Evolutionary conservation across 2,113 vertebrate species (phyloP).

Genomic region (Dinomys branickii): DNA sequence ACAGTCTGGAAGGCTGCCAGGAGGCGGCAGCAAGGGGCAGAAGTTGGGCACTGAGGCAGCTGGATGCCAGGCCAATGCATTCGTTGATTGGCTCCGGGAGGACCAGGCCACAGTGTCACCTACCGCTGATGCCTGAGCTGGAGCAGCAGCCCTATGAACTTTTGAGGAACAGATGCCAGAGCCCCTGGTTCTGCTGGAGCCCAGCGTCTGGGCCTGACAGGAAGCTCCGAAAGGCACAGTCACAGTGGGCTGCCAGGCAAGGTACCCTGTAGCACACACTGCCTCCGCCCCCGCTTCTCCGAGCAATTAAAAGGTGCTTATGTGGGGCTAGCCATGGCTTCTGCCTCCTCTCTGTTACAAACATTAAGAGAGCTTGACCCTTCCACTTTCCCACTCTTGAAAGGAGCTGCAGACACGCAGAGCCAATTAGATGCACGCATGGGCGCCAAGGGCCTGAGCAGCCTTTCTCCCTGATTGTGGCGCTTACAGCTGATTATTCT

Average conservation of each 20-base stretch:
- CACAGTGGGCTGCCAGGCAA: neutral
- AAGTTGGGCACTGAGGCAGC: neutral
- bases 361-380: conserved; percentile 87
- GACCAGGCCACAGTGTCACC: neutral
- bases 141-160: neutral
- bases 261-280: neutral
- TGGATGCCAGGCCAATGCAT: neutral
- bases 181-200: neutral
- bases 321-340: conserved; percentile 70
- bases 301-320: conserved; percentile 77
- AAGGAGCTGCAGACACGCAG: conserved; percentile 78
- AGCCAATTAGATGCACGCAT: conserved; percentile 82
- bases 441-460: conserved; percentile 78
- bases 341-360: conserved; percentile 78
- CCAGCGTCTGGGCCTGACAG: neutral
- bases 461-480: conserved; percentile 86
- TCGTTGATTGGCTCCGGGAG: neutral
- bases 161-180: neutral
- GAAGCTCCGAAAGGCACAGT: neutral
- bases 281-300: conserved; percentile 66
- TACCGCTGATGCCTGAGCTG: neutral
- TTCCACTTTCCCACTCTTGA: conserved; percentile 79
- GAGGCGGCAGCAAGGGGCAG: neutral
- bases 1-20: neutral
- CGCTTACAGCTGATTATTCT: conserved; percentile 84